Percentiles rank a stretch among this genome's conserved stretches.
Conservation (phyloP, 1,140 invertebrate species). For the Musca vetustissima region DNA sequence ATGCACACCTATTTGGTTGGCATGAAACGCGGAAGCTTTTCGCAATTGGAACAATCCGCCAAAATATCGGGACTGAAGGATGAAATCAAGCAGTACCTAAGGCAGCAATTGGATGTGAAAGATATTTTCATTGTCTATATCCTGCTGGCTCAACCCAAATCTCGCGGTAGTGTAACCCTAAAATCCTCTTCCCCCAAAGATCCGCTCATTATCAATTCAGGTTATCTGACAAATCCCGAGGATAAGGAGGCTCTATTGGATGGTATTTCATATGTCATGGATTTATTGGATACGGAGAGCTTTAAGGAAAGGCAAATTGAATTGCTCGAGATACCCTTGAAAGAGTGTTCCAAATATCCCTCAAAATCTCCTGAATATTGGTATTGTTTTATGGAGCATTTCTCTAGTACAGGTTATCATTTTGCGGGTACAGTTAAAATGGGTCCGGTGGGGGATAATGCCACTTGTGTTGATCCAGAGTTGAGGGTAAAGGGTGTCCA, state of each 20-base stretch:
- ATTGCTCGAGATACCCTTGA: conserved; percentile 65
- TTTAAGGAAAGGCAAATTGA: conserved; percentile 63
- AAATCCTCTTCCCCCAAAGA: conserved; percentile 68
- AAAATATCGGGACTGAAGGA: conserved; percentile 70
- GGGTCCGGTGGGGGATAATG: conserved; percentile 68
- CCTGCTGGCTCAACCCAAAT: conserved; percentile 74
- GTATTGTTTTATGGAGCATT: conserved; percentile 67
- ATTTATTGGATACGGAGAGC: conserved; percentile 63
- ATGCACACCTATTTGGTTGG: conserved; percentile 55
- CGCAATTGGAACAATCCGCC: conserved; percentile 64
- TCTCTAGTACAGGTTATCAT: conserved; percentile 76
- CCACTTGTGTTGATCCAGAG: conserved; percentile 71
- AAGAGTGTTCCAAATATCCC: conserved; percentile 71
- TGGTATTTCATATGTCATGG: conserved; percentile 64
- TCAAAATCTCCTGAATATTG: conserved; percentile 75
- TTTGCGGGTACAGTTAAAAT: conserved; percentile 83
- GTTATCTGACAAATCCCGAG: conserved; percentile 67
- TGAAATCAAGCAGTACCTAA: conserved; percentile 60
- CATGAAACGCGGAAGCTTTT: conserved; percentile 53
- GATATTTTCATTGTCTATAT: conserved; percentile 68
- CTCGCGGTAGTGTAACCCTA: conserved; percentile 70
- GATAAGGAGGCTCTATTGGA: conserved; percentile 66
- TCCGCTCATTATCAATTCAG: conserved; percentile 80
- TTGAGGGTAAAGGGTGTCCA: conserved; percentile 69
- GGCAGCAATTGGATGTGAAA: conserved; percentile 54